Base-by-base conservation (phyloP, 1,140 invertebrate genomes). In the Aphidius gifuensis region DNA sequence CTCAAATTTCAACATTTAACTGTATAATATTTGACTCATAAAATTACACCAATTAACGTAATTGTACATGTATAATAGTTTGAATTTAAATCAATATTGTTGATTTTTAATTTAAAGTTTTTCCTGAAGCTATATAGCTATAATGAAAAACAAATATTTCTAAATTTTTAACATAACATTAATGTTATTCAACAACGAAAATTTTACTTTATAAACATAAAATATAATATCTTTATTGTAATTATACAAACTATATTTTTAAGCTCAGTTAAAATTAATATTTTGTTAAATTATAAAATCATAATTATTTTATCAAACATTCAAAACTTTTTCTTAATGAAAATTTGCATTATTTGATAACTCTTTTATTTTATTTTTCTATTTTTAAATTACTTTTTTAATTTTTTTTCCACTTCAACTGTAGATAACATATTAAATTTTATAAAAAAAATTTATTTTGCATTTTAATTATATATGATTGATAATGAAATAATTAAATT, bases 21-120 rank as follows among this genome's bases (percentile, higher is more conserved):
- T 11, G 58, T 46, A 48, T 59, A 50, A 59, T 48, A 38, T 6
- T n/a, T 49, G 7, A 32, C 1, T 32, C 23, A 16, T 45, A 38
- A 59, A 59, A 59, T 59, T 59, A 59, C 47, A 59, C 50, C 50
- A 59, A 59, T 59, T 59, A 59, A 50, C 58, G 50, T 59, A 59
- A 59, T 59, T 59, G 50, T 48, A 50, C 58, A 59, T 50, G 48
- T 59, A 43, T 40, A 23, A 32, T 32, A 1, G 58, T 59, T 59
- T 38, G 58, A 47, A 59, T n/a, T 50, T 16, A 38, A 38, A 59
- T 59, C 58, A 48, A 59, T 59, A 38, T 38, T 45, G 38, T 42
- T 50, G 23, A 39, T 48, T 59, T 48, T 38, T 42, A 48, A 11
- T 39, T 44, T n/a, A 16, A 59, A 50, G 50, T 50, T 59, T 59